Evolutionary conservation across 2,797 vertebrate species (phyloP), one percentile per base, ranked within the genome.

Genomic region (Buphagus erythrorhynchus): DNA sequence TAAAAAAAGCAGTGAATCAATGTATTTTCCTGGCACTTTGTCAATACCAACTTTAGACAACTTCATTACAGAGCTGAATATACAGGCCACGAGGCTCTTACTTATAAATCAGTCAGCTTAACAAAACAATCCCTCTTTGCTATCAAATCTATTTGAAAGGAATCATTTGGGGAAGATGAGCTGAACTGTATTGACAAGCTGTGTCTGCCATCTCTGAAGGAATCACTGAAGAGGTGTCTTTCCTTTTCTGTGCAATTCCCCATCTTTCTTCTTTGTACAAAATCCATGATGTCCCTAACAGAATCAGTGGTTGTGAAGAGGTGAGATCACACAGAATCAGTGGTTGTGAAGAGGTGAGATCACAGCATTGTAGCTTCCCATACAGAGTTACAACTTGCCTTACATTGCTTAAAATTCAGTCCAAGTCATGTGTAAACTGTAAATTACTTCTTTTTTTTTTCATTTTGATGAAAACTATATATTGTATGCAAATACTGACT

Each of bases 51-150:
- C 66, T 59, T 92, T 45, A 91, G 85, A 90, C 63, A 86, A 35
- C 66, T 96, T 94, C 82, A 94, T 90, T 92, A 62, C 33, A 49
- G 42, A 83, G 43, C 63, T 93, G 31, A 94, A 95, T 72, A 71
- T 58, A 78, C 77, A 59, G 9, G 33, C 51, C 45, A 67, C 36
- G 62, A 89, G 85, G 49, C 48, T 48, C 58, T 93, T 54, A 61
- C 8, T 79, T 93, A 84, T 65, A 79, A 93, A 79, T 81, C 82
- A 65, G 33, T 71, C 74, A 20, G 18, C 33, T 93, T 92, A 82
- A 75, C 54, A 48, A 72, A 80, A 82, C 8, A 61, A 93, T 94
- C 91, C 33, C 62, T 84, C 75, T 76, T 66, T 78, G 59, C 77
- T 85, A 14, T 52, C n/a, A 38, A 86, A 73, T 83, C 52, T 87